Percentiles rank a stretch among this genome's conserved stretches.
These are phyloP conservation scores for Lacerta bilineata DNA, from an alignment of 2,797 vertebrate species.

Conservation along the genomic window DNA sequence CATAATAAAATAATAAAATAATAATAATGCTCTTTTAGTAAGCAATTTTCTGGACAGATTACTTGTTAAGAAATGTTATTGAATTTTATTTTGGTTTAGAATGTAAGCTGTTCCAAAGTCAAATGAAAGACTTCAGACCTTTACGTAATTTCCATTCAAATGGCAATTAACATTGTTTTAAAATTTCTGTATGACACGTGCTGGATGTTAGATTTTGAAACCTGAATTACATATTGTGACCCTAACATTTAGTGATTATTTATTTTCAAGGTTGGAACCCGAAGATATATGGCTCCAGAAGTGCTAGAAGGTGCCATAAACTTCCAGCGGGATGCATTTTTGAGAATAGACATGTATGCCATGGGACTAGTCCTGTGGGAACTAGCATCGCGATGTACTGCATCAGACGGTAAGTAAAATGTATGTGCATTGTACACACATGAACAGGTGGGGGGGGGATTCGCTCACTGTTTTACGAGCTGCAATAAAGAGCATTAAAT, in stretches of 20 bases:
- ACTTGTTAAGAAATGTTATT: background rate
- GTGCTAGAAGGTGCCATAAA: slow-evolving; percentile 98
- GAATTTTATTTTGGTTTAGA: background rate
- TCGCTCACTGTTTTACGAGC: no score
- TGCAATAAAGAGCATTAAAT: no score
- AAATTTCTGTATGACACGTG: background rate
- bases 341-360: slow-evolving; percentile 98
- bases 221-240: background rate
- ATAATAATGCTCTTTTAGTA: background rate
- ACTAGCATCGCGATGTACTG: slow-evolving; percentile 92
- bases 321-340: slow-evolving; percentile 96
- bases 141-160: background rate
- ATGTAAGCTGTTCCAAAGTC: background rate
- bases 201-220: background rate
- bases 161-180: background rate
- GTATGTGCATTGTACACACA: background rate
- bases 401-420: slow-evolving; percentile 89
- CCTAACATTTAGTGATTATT: background rate
- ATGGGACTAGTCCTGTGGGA: slow-evolving; percentile 97
- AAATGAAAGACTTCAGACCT: background rate
- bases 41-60: background rate
- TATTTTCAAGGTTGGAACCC: slow-evolving; percentile 90
- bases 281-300: slow-evolving; percentile 97
- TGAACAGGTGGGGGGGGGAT: background rate
- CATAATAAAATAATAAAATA: background rate